Evolutionary conservation across 2,888 invertebrate genomes (phyloP).

Genomic region (Oasisia sp.): DNA sequence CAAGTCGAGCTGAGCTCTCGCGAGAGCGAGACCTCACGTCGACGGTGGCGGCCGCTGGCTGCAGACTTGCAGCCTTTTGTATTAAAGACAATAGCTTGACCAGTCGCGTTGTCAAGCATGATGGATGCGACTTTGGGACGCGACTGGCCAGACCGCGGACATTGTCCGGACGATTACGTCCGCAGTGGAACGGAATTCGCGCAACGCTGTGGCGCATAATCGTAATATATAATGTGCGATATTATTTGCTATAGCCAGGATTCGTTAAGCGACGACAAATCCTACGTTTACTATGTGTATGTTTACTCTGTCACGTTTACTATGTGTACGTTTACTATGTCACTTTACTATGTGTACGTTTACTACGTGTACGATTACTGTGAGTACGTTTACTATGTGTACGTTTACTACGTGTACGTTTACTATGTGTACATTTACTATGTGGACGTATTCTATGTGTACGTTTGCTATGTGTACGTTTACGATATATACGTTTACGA

Average conservation of each 20-base stretch:
- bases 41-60: neutral
- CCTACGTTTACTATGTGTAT: neutral
- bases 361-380: neutral
- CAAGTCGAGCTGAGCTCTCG: conserved; percentile 10
- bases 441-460: neutral
- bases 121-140: neutral
- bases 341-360: neutral
- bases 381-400: neutral
- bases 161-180: neutral
- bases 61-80: neutral
- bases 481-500: neutral
- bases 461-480: neutral
- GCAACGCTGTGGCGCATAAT: conserved; percentile 17
- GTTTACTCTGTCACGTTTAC: neutral
- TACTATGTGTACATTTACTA: neutral
- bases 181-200: neutral
- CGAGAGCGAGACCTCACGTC: neutral
- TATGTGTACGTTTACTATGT: no score
- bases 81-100: conserved; percentile 10
- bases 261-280: neutral
- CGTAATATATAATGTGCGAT: conserved; percentile 17
- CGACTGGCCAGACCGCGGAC: neutral
- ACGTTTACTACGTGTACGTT: neutral
- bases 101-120: neutral
- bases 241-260: conserved; percentile 10